Evolutionary conservation across 2,113 vertebrate genomes (phyloP), one percentile per base, ranked within the genome.

Genomic region (Hippocampus barbouri): DNA sequence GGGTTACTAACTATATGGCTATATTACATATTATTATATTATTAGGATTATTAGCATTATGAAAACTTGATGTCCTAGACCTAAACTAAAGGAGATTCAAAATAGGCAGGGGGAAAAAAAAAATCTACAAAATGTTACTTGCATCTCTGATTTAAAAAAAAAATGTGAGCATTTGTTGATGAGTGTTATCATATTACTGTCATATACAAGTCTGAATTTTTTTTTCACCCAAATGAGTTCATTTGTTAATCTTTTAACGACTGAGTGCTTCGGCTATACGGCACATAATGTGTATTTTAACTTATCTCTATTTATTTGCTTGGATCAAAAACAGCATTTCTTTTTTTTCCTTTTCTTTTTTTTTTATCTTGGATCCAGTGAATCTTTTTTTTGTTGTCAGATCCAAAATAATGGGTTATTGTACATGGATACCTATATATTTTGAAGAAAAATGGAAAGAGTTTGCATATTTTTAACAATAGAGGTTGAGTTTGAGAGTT

Each of bases 261-360:
- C 87, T 84, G 87, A 89, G 47, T 78, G 51, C 51, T 53, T 53
- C 20, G 8, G 51, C 20, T 20, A 53, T 21, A 21, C 20, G 18
- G 83, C 82, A 81, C 54, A 84, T 81, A 74, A n/a, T 62, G 30
- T 30, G 21, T 40, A 30, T 86, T 87, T 79, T 89, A 88, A 91
- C 76, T 88, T 87, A 87, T 85, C 70, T 79, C 68, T 91, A 91
- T 91, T 92, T 91, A 92, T 92, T 91, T 91, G 30, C 60, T 23
- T 66, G 72, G 41, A 45, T 78, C 66, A 45, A 54, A 69, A 60
- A 64, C 64, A 54, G 47, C 64, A 43, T 60, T 82, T 66, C 40
- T 38, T 57, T 57, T 41, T 30, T 30, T 30, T 3, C 3, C 0
- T 30, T 30, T 30, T 30, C 3, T 4, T 30, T 30, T 30, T 30